Conservation (phyloP, 2,113 vertebrate species). For the Triplophysa tibetana region DNA sequence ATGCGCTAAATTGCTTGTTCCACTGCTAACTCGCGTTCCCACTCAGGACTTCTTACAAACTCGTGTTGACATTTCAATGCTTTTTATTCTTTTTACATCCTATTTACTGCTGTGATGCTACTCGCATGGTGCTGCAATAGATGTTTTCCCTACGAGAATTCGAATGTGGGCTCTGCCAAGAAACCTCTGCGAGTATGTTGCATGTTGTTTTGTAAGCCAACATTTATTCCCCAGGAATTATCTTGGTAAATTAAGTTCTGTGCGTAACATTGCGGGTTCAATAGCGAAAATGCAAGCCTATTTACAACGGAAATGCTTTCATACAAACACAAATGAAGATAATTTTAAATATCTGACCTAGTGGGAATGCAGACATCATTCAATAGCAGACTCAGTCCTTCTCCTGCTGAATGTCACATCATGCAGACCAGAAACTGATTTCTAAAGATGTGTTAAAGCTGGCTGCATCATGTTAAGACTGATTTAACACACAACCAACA, state of each 20-base stretch:
- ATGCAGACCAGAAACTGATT: neutral
- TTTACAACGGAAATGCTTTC: conserved; percentile 25
- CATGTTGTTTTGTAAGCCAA: conserved; percentile 49
- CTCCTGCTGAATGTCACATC: neutral
- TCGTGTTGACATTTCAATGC: conserved; percentile 71
- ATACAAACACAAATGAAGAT: conserved; percentile 19
- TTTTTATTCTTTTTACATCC: conserved; percentile 68
- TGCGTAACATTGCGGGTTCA: conserved; percentile 33
- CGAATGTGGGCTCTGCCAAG: conserved; percentile 32
- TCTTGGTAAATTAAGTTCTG: conserved; percentile 47
- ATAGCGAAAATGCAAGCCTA: conserved; percentile 33
- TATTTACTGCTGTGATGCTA: conserved; percentile 64
- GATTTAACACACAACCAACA: neutral
- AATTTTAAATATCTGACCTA: conserved; percentile 39
- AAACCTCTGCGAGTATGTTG: conserved; percentile 43
- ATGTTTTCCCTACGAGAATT: conserved; percentile 53
- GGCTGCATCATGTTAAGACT: neutral
- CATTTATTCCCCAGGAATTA: conserved; percentile 35
- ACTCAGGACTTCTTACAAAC: conserved; percentile 67
- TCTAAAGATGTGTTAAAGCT: neutral
- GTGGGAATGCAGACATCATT: conserved; percentile 39
- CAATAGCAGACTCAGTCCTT: neutral
- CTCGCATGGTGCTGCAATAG: conserved; percentile 55
- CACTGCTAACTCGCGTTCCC: conserved; percentile 58
- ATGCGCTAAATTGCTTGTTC: conserved; percentile 70